Evolutionary conservation across 2,113 vertebrate genomes (phyloP).

Genomic region (Globicephala melas): DNA sequence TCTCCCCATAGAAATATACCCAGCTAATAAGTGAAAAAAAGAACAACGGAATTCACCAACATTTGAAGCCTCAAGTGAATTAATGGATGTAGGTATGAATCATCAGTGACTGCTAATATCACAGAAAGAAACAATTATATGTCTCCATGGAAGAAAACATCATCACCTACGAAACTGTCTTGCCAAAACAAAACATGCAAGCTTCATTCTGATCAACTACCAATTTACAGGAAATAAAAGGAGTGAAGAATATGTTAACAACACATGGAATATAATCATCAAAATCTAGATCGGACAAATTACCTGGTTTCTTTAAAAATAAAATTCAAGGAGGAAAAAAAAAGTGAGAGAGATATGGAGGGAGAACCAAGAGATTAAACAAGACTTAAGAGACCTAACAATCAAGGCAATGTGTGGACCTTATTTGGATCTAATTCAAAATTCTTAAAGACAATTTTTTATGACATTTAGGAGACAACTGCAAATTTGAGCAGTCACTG

Average conservation of each 20-base stretch:
- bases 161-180: background rate
- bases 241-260: no score
- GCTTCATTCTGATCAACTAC: background rate
- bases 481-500: background rate
- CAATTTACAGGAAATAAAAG: no score
- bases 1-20: background rate
- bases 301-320: no score
- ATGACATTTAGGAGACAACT: background rate
- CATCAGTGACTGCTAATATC: background rate
- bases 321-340: background rate
- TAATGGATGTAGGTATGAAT: background rate
- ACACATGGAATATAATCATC: no score
- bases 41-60: background rate
- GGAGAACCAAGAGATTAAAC: background rate
- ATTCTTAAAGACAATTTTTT: no score
- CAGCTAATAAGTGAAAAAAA: background rate
- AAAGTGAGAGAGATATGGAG: background rate
- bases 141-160: background rate
- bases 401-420: no score
- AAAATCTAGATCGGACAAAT: no score
- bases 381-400: background rate
- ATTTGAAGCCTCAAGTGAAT: background rate
- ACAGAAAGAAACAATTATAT: background rate
- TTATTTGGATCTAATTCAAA: no score
- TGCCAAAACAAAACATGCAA: background rate